A percentile compares a stretch with the other conserved stretches of the same genome.
These are phyloP conservation scores for Sphyrna mokarran DNA, from an alignment of 2,113 vertebrate species.

Conservation along the genomic window DNA sequence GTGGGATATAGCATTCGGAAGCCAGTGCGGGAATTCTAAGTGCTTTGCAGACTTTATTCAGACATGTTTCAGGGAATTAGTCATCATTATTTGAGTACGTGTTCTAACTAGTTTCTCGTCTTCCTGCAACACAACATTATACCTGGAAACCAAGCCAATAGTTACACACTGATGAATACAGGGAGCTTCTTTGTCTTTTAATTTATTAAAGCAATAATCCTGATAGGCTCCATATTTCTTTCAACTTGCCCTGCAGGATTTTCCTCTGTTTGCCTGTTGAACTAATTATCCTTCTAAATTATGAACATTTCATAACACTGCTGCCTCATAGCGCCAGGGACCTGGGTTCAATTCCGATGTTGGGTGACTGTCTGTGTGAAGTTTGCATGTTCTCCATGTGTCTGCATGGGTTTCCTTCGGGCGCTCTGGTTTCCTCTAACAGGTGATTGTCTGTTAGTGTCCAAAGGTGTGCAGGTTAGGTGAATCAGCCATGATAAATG, in stretches of 20 bases:
- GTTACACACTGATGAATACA: not conserved
- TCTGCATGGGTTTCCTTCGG: too few relatives aligned
- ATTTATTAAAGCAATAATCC: not conserved
- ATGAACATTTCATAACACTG: not conserved
- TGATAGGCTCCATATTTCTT: not conserved
- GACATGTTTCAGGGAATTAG: not conserved
- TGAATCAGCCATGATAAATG: too few relatives aligned
- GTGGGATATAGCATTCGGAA: not conserved
- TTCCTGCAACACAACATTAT: not conserved
- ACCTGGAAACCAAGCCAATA: not conserved
- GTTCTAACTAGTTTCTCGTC: not conserved
- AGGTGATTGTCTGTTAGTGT: too few relatives aligned
- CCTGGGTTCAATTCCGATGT: too few relatives aligned
- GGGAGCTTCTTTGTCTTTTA: not conserved
- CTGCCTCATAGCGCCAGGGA: too few relatives aligned
- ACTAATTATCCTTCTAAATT: not conserved
- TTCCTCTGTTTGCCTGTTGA: not conserved
- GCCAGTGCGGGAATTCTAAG: not conserved
- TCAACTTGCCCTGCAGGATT: not conserved
- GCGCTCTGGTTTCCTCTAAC: too few relatives aligned
- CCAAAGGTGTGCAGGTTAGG: too few relatives aligned
- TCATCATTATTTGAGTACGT: not conserved
- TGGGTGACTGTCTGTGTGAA: too few relatives aligned
- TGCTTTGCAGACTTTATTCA: not conserved
- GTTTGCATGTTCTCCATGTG: too few relatives aligned